phyloP scores from a whole-genome alignment of 2,113 vertebrate species.

The Mirza zaza region DNA sequence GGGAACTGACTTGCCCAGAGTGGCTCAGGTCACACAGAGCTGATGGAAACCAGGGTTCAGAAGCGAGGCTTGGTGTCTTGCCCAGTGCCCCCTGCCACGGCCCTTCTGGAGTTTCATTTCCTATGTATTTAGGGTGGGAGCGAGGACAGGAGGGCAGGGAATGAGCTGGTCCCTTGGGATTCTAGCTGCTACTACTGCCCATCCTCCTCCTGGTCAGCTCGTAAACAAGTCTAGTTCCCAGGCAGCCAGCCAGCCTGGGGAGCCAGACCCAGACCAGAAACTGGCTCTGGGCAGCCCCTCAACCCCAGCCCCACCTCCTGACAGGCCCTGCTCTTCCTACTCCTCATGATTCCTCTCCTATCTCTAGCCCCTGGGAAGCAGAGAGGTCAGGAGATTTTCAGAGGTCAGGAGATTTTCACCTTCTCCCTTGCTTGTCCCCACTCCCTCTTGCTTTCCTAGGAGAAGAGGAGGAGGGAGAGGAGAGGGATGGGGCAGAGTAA shows the following conservation, averaged over 20 bases:
- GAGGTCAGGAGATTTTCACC: background rate
- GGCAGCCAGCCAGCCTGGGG: conserved; percentile 60
- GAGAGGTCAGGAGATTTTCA: conserved; percentile 49
- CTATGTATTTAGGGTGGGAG: conserved; percentile 57
- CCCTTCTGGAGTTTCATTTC: conserved; percentile 42
- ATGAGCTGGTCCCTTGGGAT: conserved; percentile 60
- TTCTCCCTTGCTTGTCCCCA: background rate
- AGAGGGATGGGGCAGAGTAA: conserved; percentile 39
- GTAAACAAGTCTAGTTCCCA: conserved; percentile 78
- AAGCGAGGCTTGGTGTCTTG: background rate
- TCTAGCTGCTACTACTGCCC: conserved; percentile 59
- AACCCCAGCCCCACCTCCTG: conserved; percentile 25
- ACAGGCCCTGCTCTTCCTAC: background rate
- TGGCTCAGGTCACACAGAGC: conserved; percentile 21
- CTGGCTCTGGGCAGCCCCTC: conserved; percentile 30
- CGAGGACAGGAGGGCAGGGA: conserved; percentile 62
- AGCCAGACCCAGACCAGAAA: conserved; percentile 31
- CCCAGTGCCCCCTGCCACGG: background rate
- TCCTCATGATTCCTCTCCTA: background rate
- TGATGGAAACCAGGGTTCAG: background rate
- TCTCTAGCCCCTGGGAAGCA: conserved; percentile 61
- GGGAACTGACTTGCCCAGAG: background rate
- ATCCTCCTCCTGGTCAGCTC: conserved; percentile 58
- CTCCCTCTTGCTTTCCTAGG: conserved; percentile 34
- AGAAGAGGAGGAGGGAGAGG: background rate